Percentiles rank a stretch among this genome's conserved stretches.
These are phyloP conservation scores for Gymnosoma rotundatum DNA, from an alignment of 2,888 invertebrate species.

Conservation along the genomic window DNA sequence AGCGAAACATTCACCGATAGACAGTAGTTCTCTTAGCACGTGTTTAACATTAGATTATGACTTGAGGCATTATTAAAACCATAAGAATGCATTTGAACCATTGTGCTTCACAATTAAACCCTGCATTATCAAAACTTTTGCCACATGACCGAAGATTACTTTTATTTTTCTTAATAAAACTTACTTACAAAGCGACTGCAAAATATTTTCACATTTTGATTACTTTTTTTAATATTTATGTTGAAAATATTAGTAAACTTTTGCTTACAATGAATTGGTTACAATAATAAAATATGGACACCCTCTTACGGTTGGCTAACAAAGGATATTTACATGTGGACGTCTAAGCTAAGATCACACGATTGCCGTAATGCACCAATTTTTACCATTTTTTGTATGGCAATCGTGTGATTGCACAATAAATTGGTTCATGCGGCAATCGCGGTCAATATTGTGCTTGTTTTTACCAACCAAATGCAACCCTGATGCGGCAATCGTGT, in stretches of 20 bases:
- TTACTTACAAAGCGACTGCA: constrained; percentile 28
- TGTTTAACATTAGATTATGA: constrained; percentile 61
- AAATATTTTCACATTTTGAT: constrained; percentile 34
- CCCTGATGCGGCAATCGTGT: too few relatives aligned
- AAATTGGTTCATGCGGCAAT: too few relatives aligned
- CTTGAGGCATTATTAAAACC: constrained; percentile 39
- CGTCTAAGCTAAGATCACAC: too few relatives aligned
- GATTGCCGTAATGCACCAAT: too few relatives aligned
- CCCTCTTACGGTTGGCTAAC: constrained; percentile 38
- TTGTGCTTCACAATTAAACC: constrained; percentile 1
- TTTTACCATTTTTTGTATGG: too few relatives aligned
- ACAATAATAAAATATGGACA: constrained; percentile 24
- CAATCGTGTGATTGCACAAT: too few relatives aligned
- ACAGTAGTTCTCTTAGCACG: constrained; percentile 36
- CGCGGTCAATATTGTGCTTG: too few relatives aligned
- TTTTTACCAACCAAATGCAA: too few relatives aligned
- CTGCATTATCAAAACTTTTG: constrained; percentile 42
- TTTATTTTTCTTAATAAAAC: constrained; percentile 26
- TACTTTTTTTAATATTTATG: constrained; percentile 48
- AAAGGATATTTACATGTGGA: constrained; percentile 53
- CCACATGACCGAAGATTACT: constrained; percentile 26
- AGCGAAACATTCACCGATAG: neutral
- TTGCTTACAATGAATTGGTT: neutral
- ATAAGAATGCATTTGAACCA: constrained; percentile 18
- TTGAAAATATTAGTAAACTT: constrained; percentile 47